Evolutionary conservation across 2,797 vertebrate genomes (phyloP).

Genomic region (Ara ararauna): DNA sequence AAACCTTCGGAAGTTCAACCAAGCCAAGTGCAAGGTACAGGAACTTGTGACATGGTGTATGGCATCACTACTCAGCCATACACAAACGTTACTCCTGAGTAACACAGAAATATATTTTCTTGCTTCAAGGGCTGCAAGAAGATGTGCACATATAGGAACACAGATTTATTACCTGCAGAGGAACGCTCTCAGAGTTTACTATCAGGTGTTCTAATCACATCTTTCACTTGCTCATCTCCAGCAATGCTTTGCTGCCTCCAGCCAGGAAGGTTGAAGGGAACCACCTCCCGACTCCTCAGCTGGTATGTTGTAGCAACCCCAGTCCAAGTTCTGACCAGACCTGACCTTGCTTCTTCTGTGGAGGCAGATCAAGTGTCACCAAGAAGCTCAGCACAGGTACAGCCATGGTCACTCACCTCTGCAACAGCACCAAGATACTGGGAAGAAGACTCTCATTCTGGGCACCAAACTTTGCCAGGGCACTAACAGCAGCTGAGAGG

Average conservation of each 20-base stretch:
- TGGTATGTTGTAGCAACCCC: fast-evolving
- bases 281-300: background rate
- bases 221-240: background rate
- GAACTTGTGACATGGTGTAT: background rate
- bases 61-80: background rate
- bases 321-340: background rate
- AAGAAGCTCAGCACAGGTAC: fast-evolving
- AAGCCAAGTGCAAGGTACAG: background rate
- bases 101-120: background rate
- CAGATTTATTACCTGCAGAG: background rate
- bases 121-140: background rate
- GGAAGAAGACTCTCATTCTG: constrained; percentile 96
- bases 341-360: background rate
- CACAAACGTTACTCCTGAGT: background rate
- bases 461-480: constrained; percentile 96
- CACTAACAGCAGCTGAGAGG: constrained; percentile 91
- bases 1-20: background rate
- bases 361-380: background rate
- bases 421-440: constrained; percentile 94
- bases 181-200: background rate
- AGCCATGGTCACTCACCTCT: constrained; percentile 82
- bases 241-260: background rate
- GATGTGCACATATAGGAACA: fast-evolving
- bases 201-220: fast-evolving
- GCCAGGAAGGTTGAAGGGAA: background rate